Percentiles rank a stretch among this genome's conserved stretches.
phyloP scores from a whole-genome alignment of 2,888 invertebrate genomes.

The Mermis nigrescens region DNA sequence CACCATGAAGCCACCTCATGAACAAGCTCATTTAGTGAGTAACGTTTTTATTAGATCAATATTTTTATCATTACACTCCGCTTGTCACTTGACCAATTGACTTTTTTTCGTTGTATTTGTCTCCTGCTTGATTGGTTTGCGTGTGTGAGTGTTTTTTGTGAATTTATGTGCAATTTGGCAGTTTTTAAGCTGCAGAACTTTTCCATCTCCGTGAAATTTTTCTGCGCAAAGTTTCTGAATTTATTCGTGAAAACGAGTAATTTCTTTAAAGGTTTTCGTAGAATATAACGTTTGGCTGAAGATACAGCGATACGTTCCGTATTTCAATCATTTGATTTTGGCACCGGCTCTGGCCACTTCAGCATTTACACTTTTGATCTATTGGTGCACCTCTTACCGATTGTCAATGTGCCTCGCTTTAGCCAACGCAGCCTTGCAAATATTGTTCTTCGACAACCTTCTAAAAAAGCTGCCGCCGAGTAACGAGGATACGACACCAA shows the following conservation, averaged over 20 bases:
- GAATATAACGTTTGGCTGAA: conserved; percentile 21
- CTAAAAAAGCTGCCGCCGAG: conserved; percentile 25
- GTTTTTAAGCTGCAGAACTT: too few relatives aligned
- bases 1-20: background rate
- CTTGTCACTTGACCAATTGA: too few relatives aligned
- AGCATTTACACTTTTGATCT: conserved; percentile 12
- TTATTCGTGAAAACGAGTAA: too few relatives aligned
- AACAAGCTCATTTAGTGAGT: too few relatives aligned
- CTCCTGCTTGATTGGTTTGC: too few relatives aligned
- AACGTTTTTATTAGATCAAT: too few relatives aligned
- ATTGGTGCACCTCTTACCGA: conserved; percentile 22
- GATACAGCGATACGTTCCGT: conserved; percentile 26
- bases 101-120: too few relatives aligned
- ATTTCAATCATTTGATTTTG: conserved; percentile 21
- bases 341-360: conserved; percentile 20
- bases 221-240: too few relatives aligned
- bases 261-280: background rate
- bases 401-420: conserved; percentile 17
- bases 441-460: conserved; percentile 22
- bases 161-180: too few relatives aligned
- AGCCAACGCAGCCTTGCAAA: conserved; percentile 21
- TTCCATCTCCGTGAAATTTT: too few relatives aligned
- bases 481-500: conserved; percentile 21
- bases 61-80: too few relatives aligned
- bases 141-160: too few relatives aligned